phyloP scores from a whole-genome alignment of 2,113 vertebrate genomes.

The Setophaga petechia region DNA sequence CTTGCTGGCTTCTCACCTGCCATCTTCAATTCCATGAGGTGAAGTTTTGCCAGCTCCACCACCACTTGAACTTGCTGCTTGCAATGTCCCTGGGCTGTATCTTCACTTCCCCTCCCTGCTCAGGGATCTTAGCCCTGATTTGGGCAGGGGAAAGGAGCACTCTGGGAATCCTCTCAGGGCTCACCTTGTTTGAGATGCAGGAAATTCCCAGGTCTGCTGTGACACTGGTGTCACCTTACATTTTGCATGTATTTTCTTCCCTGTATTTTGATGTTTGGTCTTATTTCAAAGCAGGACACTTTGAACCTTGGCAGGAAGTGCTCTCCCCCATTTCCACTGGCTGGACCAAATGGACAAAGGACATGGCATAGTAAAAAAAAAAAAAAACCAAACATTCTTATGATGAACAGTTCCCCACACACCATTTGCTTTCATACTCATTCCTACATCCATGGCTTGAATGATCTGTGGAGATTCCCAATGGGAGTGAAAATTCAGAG shows the following conservation, averaged over 20 bases:
- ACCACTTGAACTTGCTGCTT: background rate
- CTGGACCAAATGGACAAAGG: background rate
- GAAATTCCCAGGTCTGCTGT: background rate
- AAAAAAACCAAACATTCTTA: background rate
- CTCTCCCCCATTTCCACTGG: background rate
- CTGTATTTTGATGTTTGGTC: background rate
- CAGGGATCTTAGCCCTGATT: background rate
- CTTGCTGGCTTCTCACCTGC: background rate
- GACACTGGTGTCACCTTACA: background rate
- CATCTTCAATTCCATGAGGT: background rate
- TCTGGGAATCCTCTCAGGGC: background rate
- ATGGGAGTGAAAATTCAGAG: background rate
- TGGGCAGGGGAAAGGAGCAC: fast-evolving
- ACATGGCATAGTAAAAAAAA: background rate
- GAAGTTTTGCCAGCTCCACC: background rate
- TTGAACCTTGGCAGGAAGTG: background rate
- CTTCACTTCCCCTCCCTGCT: background rate
- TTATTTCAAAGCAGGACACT: background rate
- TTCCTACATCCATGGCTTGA: background rate
- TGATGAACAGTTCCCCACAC: background rate
- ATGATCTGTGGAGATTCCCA: background rate
- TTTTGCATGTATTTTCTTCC: background rate
- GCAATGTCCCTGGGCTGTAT: background rate
- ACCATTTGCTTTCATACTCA: background rate
- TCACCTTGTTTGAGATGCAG: background rate